These are phyloP conservation scores for Caenorhabditis sp. DNA, from an alignment of 2,888 invertebrate genomes.

Conservation along the genomic window DNA sequence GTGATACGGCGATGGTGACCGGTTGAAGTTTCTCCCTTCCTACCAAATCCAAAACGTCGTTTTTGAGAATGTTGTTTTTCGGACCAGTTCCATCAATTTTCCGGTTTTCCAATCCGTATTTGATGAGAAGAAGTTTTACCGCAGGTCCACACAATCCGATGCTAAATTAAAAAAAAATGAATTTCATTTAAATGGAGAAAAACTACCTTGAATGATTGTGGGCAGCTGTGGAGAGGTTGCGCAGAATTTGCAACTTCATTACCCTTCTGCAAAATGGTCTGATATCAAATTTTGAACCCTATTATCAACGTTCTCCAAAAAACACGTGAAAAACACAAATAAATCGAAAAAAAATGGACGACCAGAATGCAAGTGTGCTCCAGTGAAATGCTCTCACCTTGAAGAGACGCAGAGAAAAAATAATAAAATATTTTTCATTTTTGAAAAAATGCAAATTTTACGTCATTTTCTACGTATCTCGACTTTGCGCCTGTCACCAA, in stretches of 20 bases:
- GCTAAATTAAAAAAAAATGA: conserved; percentile 71
- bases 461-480: neutral
- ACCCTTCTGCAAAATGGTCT: conserved; percentile 3
- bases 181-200: no score
- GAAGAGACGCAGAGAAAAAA: neutral
- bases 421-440: neutral
- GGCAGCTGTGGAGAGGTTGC: conserved; percentile 20
- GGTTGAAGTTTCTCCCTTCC: conserved; percentile 50
- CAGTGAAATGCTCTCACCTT: neutral
- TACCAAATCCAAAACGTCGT: conserved; percentile 60
- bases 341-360: neutral
- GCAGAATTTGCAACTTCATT: conserved; percentile 21
- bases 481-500: neutral
- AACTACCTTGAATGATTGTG: conserved; percentile 16
- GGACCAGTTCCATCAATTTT: conserved; percentile 76
- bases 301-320: neutral
- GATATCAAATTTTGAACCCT: neutral
- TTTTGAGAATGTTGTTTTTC: conserved; percentile 76
- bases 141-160: conserved; percentile 83
- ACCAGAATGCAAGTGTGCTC: conserved; percentile 6
- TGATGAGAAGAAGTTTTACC: conserved; percentile 76
- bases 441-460: conserved; percentile 2
- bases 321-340: conserved; percentile 9
- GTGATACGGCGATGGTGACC: conserved; percentile 13
- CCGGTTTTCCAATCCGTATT: conserved; percentile 74